Evolutionary conservation across 2,113 vertebrate species (phyloP).

Genomic region (Lynx canadensis): DNA sequence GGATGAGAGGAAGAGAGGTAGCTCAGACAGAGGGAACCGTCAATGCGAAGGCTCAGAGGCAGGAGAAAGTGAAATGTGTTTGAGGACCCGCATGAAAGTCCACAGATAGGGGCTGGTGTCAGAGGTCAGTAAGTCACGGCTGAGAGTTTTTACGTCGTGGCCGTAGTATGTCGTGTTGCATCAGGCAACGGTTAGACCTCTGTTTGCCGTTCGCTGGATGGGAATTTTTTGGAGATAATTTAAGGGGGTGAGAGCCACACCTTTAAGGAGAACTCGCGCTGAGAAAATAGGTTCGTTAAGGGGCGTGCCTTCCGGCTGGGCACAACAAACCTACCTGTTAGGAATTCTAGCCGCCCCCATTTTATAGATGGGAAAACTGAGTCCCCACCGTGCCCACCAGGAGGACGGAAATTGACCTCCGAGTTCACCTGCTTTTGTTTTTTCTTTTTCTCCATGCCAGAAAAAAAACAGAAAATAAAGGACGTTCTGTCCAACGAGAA

Average conservation of each 20-base stretch:
- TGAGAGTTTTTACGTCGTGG: not conserved
- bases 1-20: not conserved
- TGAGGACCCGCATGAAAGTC: too few species aligned
- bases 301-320: not conserved
- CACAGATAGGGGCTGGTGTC: not conserved
- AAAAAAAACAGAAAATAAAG: slow-evolving; percentile 70
- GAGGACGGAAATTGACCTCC: not conserved
- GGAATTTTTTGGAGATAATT: not conserved
- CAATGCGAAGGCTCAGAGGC: not conserved
- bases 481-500: slow-evolving; percentile 84
- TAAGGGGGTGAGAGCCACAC: not conserved
- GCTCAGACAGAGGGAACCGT: not conserved
- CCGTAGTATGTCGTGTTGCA: not conserved
- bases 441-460: slow-evolving; percentile 60
- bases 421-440: not conserved
- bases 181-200: fast-evolving
- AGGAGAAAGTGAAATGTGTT: too few species aligned
- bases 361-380: not conserved
- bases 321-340: not conserved
- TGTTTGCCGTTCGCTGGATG: not conserved
- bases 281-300: not conserved
- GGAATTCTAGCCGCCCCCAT: not conserved
- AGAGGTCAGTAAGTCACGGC: fast-evolving
- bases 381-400: fast-evolving
- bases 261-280: not conserved